Conservation (phyloP, 2,113 vertebrate species). For the Trinectes maculatus region DNA sequence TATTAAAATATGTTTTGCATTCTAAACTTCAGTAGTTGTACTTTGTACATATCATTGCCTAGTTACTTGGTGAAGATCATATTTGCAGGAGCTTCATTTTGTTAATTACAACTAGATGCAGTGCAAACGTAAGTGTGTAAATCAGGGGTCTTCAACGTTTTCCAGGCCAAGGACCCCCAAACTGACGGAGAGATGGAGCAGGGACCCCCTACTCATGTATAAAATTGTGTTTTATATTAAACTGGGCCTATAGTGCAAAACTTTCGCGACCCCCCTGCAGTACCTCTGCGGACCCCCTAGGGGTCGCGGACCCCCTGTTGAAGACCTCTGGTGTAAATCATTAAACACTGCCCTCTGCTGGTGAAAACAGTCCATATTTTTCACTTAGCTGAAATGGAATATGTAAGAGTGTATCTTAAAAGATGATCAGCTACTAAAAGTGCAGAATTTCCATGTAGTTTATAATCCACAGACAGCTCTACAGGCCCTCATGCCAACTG, state of each 20-base stretch:
- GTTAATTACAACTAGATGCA: slow-evolving; percentile 36
- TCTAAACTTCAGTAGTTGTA: slow-evolving; percentile 24
- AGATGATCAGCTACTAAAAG: no score
- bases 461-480: neutral
- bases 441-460: neutral
- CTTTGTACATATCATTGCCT: slow-evolving; percentile 27
- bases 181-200: no score
- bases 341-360: slow-evolving; percentile 78
- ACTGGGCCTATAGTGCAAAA: no score
- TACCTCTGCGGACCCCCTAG: no score
- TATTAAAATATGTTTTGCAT: slow-evolving; percentile 37
- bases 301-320: no score
- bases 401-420: no score
- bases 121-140: neutral
- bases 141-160: no score
- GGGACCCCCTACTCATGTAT: no score
- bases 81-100: slow-evolving; percentile 36
- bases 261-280: no score
- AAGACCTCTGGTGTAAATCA: no score
- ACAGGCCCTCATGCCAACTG: neutral
- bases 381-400: neutral
- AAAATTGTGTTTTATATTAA: no score
- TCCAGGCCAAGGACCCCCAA: no score
- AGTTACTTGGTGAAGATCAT: slow-evolving; percentile 24
- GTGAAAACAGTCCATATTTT: slow-evolving; percentile 35